Percentiles rank a stretch among this genome's conserved stretches.
These are phyloP conservation scores for Todiramphus saurophagus DNA, from an alignment of 2,113 vertebrate species.

Conservation along the genomic window DNA sequence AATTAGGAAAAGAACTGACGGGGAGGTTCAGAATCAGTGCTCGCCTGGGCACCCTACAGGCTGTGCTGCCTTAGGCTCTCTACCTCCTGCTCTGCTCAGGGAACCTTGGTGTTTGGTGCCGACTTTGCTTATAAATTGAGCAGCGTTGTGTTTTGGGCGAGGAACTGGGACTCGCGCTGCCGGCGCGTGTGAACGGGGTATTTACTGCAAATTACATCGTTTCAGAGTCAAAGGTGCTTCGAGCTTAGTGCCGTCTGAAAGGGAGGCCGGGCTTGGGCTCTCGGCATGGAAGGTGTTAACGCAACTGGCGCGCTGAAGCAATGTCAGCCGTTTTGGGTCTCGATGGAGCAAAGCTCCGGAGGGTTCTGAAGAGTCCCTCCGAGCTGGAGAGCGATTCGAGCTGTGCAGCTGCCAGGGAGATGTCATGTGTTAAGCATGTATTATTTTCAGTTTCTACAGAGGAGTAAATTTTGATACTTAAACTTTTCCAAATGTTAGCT, in stretches of 20 bases:
- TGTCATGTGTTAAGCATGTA: conserved; percentile 17
- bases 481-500: conserved; percentile 49
- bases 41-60: rapidly evolving
- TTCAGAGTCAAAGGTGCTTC: too few species aligned
- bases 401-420: conserved; percentile 26
- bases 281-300: rapidly evolving
- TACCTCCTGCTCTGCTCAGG: background rate
- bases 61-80: background rate
- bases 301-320: background rate
- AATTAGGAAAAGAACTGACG: background rate
- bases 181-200: rapidly evolving
- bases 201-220: background rate
- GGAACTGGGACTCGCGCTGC: background rate
- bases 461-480: conserved; percentile 42
- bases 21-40: background rate
- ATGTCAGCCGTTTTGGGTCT: background rate
- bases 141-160: rapidly evolving
- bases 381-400: background rate
- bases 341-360: background rate
- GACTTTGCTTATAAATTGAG: background rate
- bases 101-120: background rate
- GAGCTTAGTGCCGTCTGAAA: background rate
- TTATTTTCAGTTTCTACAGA: conserved; percentile 52
- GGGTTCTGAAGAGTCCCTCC: background rate
- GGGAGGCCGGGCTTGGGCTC: background rate